Percentiles rank a stretch among this genome's conserved stretches.
phyloP scores from a whole-genome alignment of 2,113 vertebrate species.

The Pluvianellus socialis region DNA sequence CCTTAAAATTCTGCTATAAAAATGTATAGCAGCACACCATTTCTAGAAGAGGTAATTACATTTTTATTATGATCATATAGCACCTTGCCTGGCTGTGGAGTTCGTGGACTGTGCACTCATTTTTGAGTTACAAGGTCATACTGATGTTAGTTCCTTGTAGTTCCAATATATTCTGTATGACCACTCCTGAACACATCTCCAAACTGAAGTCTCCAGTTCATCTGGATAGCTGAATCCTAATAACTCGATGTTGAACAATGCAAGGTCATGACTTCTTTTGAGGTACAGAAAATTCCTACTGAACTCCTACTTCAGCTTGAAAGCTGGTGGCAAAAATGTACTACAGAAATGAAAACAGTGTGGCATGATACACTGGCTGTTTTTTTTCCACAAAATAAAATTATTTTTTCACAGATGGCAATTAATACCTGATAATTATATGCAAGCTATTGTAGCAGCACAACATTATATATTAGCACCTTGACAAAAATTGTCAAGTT shows the following conservation, averaged over 20 bases:
- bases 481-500: background rate
- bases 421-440: background rate
- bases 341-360: background rate
- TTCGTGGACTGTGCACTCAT: background rate
- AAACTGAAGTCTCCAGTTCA: background rate
- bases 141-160: background rate
- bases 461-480: background rate
- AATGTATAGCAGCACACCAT: background rate
- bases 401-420: background rate
- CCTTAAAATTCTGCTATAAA: background rate
- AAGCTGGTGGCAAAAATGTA: background rate
- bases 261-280: background rate
- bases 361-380: background rate
- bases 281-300: background rate
- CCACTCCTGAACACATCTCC: background rate
- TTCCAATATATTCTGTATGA: background rate
- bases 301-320: background rate
- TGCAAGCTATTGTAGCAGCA: background rate
- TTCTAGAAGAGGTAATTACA: background rate
- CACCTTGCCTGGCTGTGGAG: background rate
- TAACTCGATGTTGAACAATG: background rate
- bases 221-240: background rate
- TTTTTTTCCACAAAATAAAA: background rate
- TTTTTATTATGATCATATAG: constrained; percentile 14
- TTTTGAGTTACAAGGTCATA: background rate